Conservation (phyloP, 2,113 vertebrate genomes). For the Plecotus auritus region DNA sequence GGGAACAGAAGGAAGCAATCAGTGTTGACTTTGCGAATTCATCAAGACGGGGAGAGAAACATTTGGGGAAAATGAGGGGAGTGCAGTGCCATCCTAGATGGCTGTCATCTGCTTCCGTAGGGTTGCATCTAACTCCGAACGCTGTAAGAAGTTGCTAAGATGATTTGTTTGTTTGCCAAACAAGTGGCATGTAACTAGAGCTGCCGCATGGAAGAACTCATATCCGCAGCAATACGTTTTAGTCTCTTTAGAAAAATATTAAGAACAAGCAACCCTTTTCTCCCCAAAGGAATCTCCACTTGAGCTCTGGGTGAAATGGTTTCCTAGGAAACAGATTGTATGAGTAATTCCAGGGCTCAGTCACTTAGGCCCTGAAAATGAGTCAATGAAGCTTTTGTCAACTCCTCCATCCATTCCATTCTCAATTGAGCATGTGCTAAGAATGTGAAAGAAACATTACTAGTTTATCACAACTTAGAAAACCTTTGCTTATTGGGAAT, state of each 20-base stretch:
- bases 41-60: not conserved
- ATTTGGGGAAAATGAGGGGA: not conserved
- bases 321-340: constrained; percentile 47
- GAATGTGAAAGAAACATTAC: not conserved
- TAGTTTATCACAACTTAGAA: not conserved
- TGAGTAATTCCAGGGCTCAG: constrained; percentile 5
- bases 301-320: constrained; percentile 26
- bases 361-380: constrained; percentile 24
- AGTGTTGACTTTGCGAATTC: not conserved
- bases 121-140: not conserved
- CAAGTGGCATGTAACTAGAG: not conserved
- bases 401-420: not conserved
- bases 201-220: not conserved
- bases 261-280: not conserved
- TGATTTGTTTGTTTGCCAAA: not conserved
- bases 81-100: not conserved
- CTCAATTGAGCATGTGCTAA: not conserved
- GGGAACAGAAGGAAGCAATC: not conserved
- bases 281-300: not conserved
- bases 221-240: not conserved
- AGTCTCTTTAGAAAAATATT: constrained; percentile 21
- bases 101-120: not conserved
- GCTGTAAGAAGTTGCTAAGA: not conserved
- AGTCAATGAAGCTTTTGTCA: constrained; percentile 7
- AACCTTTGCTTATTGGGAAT: not conserved